A percentile compares a stretch with the other conserved stretches of the same genome.
Conservation (phyloP, 2,113 vertebrate species). For the Naja naja region DNA sequence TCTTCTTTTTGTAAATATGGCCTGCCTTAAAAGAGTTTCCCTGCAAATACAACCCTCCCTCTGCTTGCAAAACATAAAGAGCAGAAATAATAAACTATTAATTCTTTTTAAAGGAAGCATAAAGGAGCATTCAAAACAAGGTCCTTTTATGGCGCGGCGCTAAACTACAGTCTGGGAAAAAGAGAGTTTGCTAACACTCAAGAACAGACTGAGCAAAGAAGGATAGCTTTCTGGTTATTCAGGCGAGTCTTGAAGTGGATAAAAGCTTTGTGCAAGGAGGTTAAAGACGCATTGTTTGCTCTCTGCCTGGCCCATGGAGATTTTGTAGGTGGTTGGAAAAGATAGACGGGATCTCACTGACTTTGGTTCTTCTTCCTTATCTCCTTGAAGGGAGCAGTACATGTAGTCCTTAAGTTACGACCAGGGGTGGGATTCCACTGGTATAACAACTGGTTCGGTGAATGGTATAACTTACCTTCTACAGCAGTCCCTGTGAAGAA, state of each 20-base stretch:
- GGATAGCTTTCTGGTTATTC: background rate
- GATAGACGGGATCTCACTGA: background rate
- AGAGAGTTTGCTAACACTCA: background rate
- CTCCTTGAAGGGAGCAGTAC: background rate
- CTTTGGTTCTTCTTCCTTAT: accelerated
- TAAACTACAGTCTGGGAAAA: background rate
- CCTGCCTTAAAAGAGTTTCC: background rate
- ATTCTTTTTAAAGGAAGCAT: slow-evolving; percentile 40
- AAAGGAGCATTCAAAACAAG: background rate
- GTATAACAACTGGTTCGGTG: no score
- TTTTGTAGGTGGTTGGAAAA: background rate
- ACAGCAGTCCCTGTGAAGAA: no score
- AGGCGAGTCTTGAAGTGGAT: background rate
- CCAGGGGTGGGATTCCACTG: no score
- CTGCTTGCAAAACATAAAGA: background rate
- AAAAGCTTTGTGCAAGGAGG: background rate
- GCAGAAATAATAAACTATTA: slow-evolving; percentile 7
- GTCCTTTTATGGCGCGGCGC: slow-evolving; percentile 14
- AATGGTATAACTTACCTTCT: no score
- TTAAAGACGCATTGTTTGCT: background rate
- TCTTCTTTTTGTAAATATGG: background rate
- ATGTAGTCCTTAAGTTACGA: background rate
- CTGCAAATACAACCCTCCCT: background rate
- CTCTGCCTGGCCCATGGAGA: accelerated
- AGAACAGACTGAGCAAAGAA: background rate